Base-by-base conservation (phyloP, 2,113 vertebrate genomes). In the Antigone vipio region DNA sequence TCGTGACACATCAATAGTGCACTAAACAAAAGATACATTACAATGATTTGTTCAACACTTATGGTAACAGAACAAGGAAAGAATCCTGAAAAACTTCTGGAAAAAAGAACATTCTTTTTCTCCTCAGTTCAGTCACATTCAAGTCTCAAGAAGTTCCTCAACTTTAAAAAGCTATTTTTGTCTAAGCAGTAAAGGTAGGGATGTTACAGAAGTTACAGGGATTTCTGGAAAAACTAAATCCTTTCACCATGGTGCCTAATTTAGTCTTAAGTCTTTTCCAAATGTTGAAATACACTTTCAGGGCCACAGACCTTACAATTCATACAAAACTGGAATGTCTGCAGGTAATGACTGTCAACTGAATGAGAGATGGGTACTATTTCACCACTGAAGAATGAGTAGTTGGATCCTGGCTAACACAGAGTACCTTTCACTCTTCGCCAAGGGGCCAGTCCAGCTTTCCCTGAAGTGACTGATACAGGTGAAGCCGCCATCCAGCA, bases 161-260 rank as follows among this genome's bases (percentile, higher is more conserved):
- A 68, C 72, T 97, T 84, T 11, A 62, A 81, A 90, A 94, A 91
- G 32, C 64, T 95, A 94, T 89, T 96, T 97, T 93, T 91, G 38
- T 83, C 67, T 71, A 67, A 73, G 75, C 56, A 63, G 38, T 74
- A 82, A 91, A 93, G 77, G 88, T 59, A 94, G 24, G 68, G 58
- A 85, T 71, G 76, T 87, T 95, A 88, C 44, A 95, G 86, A 77
- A 93, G 80, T 92, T 71, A 91, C 69, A 91, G n/a, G 35, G 78
- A 91, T 75, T 81, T 94, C 93, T 88, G 66, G 77, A 72, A 86
- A 95, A 94, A 82, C 15, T 3, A 88, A 95, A 86, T 81, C 64
- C 20, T 94, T 89, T 92, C 72, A 86, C 35, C 1, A 0, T 18
- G 68, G 53, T 58, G 45, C 63, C 86, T 94, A 87, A 87, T 92